Evolutionary conservation across 2,113 vertebrate genomes (phyloP), one percentile per base, ranked within the genome.

Genomic region (Nothoprocta pentlandii): DNA sequence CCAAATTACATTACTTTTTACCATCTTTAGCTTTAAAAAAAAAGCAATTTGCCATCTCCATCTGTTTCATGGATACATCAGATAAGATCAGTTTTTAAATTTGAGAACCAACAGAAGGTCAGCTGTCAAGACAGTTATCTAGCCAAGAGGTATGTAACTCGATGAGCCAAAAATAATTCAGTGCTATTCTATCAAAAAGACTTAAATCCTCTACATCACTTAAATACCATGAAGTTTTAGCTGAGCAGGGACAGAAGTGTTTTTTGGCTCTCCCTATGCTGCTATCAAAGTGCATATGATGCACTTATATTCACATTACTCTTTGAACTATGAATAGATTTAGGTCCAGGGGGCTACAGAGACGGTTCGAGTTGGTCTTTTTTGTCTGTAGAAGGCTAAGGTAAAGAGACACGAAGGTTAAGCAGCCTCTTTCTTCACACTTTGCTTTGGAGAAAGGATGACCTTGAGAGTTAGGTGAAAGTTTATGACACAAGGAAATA

Each of bases 151-250:
- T 84, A 93, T 68, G 83, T 84, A 90, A 81, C 32, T 71, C 66
- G 63, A 82, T 64, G 20, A 96, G 87, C 56, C 91, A 91, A 94
- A 93, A 93, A 90, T 75, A 95, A 91, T 64, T 91, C 84, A 56
- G 46, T 44, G 70, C 41, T 62, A 49, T 89, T 82, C 53, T 64
- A 80, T 68, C 2, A 68, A 68, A 95, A 91, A 78, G 2, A 36
- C 34, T 80, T 77, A 12, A 93, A 64, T 90, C 85, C 28, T 88
- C 10, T 36, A 15, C 61, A 64, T 88, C 56, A 75, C 2, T 66
- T 83, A 78, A 94, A 75, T 75, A 47, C 32, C 25, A 71, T 47
- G 39, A 76, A 85, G 39, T 46, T 58, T 74, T 80, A 85, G 21
- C 85, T 77, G 14, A 91, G 26, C 39, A 42, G 32, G 25, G 51